A percentile compares a stretch with the other conserved stretches of the same genome.
These are phyloP conservation scores for Stenodema calcarata DNA, from an alignment of 2,888 invertebrate species.

Conservation along the genomic window DNA sequence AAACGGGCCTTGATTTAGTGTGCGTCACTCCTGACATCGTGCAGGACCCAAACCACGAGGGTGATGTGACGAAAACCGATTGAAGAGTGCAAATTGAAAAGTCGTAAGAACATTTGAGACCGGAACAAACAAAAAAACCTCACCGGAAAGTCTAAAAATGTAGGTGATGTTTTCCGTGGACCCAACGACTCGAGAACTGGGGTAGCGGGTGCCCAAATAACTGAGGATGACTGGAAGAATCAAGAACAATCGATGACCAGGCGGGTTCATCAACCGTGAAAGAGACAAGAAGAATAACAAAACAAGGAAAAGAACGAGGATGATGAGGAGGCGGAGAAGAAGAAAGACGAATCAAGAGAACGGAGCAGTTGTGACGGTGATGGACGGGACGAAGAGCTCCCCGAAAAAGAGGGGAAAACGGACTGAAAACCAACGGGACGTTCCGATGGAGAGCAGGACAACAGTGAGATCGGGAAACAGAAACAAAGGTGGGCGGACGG, in stretches of 20 bases:
- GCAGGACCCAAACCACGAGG: too few species aligned
- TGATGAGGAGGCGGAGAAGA: background rate
- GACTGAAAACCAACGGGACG: background rate
- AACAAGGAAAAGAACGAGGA: conserved; percentile 11
- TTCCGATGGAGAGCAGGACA: background rate
- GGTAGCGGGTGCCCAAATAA: conserved; percentile 20
- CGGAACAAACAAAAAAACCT: background rate
- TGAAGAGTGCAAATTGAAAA: background rate
- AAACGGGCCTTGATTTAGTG: too few species aligned
- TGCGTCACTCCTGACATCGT: too few species aligned
- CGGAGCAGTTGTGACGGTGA: background rate
- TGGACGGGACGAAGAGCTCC: too few species aligned
- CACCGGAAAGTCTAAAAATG: too few species aligned
- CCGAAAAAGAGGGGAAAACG: background rate
- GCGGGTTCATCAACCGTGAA: conserved; percentile 34
- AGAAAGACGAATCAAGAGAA: background rate
- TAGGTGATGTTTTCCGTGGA: background rate
- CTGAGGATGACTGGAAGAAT: conserved; percentile 13
- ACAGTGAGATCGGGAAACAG: background rate
- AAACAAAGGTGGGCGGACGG: conserved; percentile 21
- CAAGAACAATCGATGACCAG: conserved; percentile 47
- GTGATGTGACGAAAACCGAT: background rate
- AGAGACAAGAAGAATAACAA: conserved; percentile 25
- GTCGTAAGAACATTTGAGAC: background rate
- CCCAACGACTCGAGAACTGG: background rate